These are phyloP conservation scores for Wiebesia pumilae DNA, from an alignment of 1,140 invertebrate species.

Conservation along the genomic window DNA sequence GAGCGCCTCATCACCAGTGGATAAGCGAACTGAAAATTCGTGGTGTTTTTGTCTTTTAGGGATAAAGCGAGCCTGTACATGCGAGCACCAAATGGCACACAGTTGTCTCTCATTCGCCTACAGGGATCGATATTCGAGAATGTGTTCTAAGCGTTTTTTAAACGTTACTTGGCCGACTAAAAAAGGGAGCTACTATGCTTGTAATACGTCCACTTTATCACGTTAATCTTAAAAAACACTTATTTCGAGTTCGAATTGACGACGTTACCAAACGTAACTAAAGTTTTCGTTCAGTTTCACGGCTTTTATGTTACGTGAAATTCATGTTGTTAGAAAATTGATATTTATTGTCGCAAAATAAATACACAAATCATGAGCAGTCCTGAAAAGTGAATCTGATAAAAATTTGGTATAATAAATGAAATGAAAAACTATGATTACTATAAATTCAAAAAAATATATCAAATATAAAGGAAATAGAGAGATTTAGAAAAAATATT, in stretches of 20 bases:
- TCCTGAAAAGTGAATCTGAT: conserved; percentile 38
- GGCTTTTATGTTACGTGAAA: conserved; percentile 33
- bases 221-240: not conserved
- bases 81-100: not conserved
- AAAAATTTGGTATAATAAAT: conserved; percentile 52
- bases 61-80: conserved; percentile 5
- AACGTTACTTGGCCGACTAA: conserved; percentile 61
- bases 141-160: conserved; percentile 65
- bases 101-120: conserved; percentile 56
- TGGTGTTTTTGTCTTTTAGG: conserved; percentile 34
- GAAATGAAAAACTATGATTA: conserved; percentile 51
- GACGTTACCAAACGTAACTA: conserved; percentile 28
- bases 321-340: conserved; percentile 7
- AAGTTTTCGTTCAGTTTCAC: conserved; percentile 36
- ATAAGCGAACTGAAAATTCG: conserved; percentile 22
- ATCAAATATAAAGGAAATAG: not conserved
- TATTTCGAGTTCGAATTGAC: conserved; percentile 29
- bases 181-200: conserved; percentile 56
- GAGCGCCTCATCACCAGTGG: not conserved
- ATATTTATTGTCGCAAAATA: conserved; percentile 23
- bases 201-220: conserved; percentile 33
- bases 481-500: not conserved
- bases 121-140: conserved; percentile 60
- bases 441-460: conserved; percentile 12
- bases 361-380: conserved; percentile 34